Evolutionary conservation across 2,888 invertebrate species (phyloP).

Genomic region (Plagodis dolabraria): DNA sequence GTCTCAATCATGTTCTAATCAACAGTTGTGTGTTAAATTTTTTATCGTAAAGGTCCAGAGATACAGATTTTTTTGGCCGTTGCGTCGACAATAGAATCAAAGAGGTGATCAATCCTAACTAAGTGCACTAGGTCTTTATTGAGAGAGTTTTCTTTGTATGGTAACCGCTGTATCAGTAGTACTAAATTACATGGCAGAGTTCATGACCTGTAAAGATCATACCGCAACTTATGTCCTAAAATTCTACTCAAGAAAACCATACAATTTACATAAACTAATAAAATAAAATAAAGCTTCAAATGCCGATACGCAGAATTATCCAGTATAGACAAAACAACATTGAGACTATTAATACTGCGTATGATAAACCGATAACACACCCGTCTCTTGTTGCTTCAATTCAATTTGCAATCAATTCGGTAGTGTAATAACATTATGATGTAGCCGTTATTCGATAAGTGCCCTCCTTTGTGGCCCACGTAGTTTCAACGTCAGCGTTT

Average conservation of each 20-base stretch:
- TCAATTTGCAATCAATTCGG: conserved; percentile 29
- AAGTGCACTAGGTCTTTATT: too few relatives aligned
- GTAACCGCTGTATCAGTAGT: too few relatives aligned
- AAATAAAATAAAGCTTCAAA: not conserved
- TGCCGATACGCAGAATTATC: not conserved
- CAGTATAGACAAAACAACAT: not conserved
- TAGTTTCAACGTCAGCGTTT: conserved; percentile 6
- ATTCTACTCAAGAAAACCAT: not conserved
- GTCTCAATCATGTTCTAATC: too few relatives aligned
- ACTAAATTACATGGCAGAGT: too few relatives aligned
- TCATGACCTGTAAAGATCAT: too few relatives aligned
- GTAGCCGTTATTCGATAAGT: conserved; percentile 20
- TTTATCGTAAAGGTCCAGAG: too few relatives aligned
- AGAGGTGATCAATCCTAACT: too few relatives aligned
- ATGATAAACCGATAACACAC: conserved; percentile 1
- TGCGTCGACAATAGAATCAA: too few relatives aligned
- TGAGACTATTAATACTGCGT: not conserved
- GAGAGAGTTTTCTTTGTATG: too few relatives aligned
- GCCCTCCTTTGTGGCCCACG: conserved; percentile 6
- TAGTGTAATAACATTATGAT: conserved; percentile 19
- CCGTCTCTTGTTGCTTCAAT: conserved; percentile 17
- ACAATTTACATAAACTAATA: not conserved
- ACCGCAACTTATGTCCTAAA: too few relatives aligned
- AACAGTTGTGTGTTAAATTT: too few relatives aligned
- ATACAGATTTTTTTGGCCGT: too few relatives aligned